Conservation (phyloP, 1,140 invertebrate species). For the Drusus annulatus region DNA sequence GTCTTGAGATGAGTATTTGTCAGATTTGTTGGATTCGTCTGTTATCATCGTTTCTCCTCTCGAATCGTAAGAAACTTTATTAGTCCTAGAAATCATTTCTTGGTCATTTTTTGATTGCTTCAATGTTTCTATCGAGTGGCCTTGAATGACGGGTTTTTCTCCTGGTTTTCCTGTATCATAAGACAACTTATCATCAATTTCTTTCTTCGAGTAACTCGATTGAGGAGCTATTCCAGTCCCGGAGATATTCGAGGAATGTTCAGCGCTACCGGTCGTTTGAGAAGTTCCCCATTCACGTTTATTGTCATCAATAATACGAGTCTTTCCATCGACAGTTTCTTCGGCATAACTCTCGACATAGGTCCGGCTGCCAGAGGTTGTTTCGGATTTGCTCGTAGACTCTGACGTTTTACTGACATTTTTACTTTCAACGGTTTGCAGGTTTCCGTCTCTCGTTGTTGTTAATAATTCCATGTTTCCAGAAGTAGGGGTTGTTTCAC, state of each 20-base stretch:
- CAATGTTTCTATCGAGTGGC: slow-evolving; percentile 49
- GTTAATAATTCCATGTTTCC: background rate
- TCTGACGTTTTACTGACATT: slow-evolving; percentile 31
- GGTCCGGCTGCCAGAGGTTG: slow-evolving; percentile 28
- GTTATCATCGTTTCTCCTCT: slow-evolving; percentile 46
- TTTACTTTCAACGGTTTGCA: background rate
- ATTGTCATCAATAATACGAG: slow-evolving; percentile 63
- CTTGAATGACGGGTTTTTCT: slow-evolving; percentile 55
- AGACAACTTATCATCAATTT: slow-evolving; percentile 69
- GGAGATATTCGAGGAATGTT: slow-evolving; percentile 68
- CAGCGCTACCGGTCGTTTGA: slow-evolving; percentile 66
- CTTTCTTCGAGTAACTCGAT: slow-evolving; percentile 71
- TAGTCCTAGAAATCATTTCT: slow-evolving; percentile 50
- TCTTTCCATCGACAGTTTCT: slow-evolving; percentile 66
- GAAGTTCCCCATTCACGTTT: slow-evolving; percentile 63
- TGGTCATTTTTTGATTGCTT: slow-evolving; percentile 53
- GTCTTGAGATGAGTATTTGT: background rate
- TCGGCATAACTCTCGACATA: slow-evolving; percentile 62
- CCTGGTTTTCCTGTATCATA: slow-evolving; percentile 73
- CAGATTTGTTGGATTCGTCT: slow-evolving; percentile 17
- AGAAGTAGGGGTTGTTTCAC: background rate
- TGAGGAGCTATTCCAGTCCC: slow-evolving; percentile 71
- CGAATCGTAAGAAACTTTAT: slow-evolving; percentile 53
- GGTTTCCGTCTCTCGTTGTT: background rate
- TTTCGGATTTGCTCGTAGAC: slow-evolving; percentile 48